A percentile compares a stretch with the other conserved stretches of the same genome.
These are phyloP conservation scores for Agrenia bidenticulata DNA, from an alignment of 2,888 invertebrate species.

Conservation along the genomic window DNA sequence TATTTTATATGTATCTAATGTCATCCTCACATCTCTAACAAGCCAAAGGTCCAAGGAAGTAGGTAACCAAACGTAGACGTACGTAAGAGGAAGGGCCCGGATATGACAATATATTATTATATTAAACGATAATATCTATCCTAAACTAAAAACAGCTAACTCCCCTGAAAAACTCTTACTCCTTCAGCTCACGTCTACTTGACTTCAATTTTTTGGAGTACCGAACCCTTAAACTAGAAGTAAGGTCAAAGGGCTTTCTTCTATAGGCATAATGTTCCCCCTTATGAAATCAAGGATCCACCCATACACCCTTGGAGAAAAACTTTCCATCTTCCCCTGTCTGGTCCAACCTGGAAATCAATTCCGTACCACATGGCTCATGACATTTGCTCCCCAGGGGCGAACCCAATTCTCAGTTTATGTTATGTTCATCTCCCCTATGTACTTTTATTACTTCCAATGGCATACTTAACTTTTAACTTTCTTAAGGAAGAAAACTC, in stretches of 20 bases:
- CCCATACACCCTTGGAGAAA: no score
- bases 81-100: no score
- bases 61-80: no score
- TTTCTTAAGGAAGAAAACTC: no score
- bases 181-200: neutral
- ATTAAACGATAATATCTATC: no score
- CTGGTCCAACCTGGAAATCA: constrained; percentile 1
- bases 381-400: constrained; percentile 7
- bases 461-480: no score
- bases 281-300: neutral
- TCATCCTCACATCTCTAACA: neutral
- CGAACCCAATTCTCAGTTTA: neutral
- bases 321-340: neutral
- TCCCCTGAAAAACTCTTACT: no score
- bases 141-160: no score
- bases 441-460: no score
- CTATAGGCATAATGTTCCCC: neutral
- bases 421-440: no score
- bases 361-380: constrained; percentile 9
- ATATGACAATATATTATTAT: no score
- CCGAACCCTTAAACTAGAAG: neutral
- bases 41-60: neutral
- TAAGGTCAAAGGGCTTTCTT: constrained; percentile 5
- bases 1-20: no score
- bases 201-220: neutral